Conservation (phyloP, 2,888 invertebrate species). For the Exephanes ischioxanthus region DNA sequence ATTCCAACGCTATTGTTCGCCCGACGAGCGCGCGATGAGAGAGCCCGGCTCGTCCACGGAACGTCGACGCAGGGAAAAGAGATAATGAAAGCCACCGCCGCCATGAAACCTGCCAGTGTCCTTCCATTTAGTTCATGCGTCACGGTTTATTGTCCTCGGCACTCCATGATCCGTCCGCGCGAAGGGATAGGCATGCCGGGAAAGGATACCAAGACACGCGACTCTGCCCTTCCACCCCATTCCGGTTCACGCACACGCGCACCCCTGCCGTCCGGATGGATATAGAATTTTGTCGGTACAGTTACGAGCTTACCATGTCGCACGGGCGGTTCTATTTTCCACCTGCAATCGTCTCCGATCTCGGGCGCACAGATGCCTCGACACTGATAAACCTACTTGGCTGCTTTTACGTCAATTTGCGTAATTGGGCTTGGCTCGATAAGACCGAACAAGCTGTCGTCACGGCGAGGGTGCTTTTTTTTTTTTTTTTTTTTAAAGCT, state of each 20-base stretch:
- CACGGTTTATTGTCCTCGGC: constrained; percentile 41
- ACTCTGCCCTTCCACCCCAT: constrained; percentile 68
- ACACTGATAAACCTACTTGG: constrained; percentile 57
- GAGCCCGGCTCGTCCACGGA: background rate
- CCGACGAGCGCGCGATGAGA: constrained; percentile 3
- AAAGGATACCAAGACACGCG: constrained; percentile 67
- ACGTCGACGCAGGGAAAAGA: constrained; percentile 13
- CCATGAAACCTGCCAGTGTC: constrained; percentile 20
- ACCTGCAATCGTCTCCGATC: constrained; percentile 58
- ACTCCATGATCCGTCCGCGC: constrained; percentile 14
- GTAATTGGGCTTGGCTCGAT: constrained; percentile 67
- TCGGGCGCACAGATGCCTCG: constrained; percentile 56
- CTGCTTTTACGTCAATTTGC: constrained; percentile 61
- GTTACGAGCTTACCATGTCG: background rate
- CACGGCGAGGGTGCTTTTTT: background rate
- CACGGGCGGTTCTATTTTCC: constrained; percentile 13
- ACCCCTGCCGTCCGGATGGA: background rate
- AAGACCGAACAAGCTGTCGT: constrained; percentile 23
- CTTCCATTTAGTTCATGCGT: constrained; percentile 48
- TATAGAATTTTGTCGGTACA: background rate
- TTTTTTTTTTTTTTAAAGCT: background rate
- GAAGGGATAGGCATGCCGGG: constrained; percentile 26
- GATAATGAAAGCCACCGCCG: constrained; percentile 39
- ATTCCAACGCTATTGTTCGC: background rate
- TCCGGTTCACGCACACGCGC: constrained; percentile 21